Evolutionary conservation across 2,797 vertebrate genomes (phyloP), one percentile per base, ranked within the genome.

Genomic region (Acanthurus leucopareius): DNA sequence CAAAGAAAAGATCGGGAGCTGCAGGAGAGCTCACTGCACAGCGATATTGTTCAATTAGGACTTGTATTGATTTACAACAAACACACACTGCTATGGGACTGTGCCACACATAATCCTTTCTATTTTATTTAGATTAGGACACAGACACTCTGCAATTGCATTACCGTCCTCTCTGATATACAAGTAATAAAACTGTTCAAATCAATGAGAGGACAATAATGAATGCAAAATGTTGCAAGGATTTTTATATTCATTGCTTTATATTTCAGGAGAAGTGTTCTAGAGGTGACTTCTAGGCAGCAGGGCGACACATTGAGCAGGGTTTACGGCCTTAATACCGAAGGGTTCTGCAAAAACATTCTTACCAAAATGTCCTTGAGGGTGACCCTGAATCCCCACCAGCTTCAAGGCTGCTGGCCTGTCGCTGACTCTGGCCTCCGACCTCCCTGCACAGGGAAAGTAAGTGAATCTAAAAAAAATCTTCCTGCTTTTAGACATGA

Each of bases 381-480:
- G 22, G 57, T 62, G 62, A 81, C 52, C 71, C 71, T 61, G 71
- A 90, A 83, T 67, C 77, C 71, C 73, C 64, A 49, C 69, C 75
- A 69, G 80, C 75, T 79, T 53, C 70, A 54, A 59, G 63, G 75
- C 60, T 54, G 32, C 71, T 64, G 84, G 74, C 78, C 84, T 62
- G 67, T 54, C 35, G 66, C 79, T 70, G 69, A 59, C 73, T 77
- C 22, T 77, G 81, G 86, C 76, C 77, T 82, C 56, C 83, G 75
- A 88, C 85, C 81, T 77, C 64, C 44, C 73, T 42, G 44, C 52
- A 77, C 72, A 69, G 53, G 6, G 40, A 32, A 28, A 62, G 64
- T 1, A 48, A 66, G 66, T 62, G 51, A 71, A 85, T 87, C 8
- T 47, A 56, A 72, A 80, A 17, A 69, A 51, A n/a, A 14, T 48